Evolutionary conservation across 2,888 invertebrate genomes (phyloP).

Genomic region (Sipunculus nudus): DNA sequence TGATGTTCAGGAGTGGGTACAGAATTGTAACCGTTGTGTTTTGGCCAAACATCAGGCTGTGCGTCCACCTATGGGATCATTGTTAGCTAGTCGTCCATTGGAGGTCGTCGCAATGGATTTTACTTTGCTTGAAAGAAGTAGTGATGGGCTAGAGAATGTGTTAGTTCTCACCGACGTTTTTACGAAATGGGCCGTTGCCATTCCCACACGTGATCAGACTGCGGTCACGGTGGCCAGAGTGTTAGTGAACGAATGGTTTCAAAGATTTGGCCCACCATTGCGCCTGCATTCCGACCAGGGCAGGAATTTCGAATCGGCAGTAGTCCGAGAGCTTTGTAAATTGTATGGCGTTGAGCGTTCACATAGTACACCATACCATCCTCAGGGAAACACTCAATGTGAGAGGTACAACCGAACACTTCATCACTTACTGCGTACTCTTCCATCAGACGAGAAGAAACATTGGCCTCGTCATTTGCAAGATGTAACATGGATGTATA

Average conservation of each 20-base stretch:
- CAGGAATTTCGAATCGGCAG: background rate
- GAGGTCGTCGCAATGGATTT: conserved; percentile 32
- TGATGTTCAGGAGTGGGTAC: too few relatives aligned
- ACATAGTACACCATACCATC: conserved; percentile 18
- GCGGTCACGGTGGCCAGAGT: conserved; percentile 30
- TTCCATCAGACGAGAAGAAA: conserved; percentile 25
- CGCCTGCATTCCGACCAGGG: conserved; percentile 11
- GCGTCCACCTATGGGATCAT: conserved; percentile 14
- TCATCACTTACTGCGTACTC: conserved; percentile 30
- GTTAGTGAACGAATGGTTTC: conserved; percentile 23
- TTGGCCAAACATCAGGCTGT: too few relatives aligned
- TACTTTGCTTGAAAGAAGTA: conserved; percentile 19
- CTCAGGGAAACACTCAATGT: conserved; percentile 33
- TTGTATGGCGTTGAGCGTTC: background rate
- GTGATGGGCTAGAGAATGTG: conserved; percentile 23
- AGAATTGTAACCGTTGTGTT: too few relatives aligned
- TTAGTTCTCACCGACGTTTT: conserved; percentile 35
- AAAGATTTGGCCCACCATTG: conserved; percentile 26
- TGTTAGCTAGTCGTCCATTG: conserved; percentile 18
- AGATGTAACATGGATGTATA: conserved; percentile 25
- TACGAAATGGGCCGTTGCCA: conserved; percentile 27
- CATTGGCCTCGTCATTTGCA: conserved; percentile 36
- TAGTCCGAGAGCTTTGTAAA: conserved; percentile 6
- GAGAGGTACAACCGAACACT: conserved; percentile 41
- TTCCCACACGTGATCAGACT: conserved; percentile 28